These are phyloP conservation scores for Mustela erminea DNA, from an alignment of 2,797 vertebrate species.

Conservation along the genomic window DNA sequence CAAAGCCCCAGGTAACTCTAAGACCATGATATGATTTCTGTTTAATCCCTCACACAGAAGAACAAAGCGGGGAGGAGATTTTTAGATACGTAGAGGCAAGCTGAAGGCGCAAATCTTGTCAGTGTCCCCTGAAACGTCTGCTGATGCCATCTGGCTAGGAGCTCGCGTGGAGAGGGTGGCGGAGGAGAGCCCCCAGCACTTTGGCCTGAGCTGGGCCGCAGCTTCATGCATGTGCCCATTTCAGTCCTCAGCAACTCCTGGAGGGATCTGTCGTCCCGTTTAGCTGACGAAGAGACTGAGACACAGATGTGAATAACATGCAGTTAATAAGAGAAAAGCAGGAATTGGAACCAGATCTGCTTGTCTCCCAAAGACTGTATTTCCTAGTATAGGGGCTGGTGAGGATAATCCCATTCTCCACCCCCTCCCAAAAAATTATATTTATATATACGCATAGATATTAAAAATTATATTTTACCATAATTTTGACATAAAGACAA, in stretches of 20 bases:
- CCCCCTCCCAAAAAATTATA: background rate
- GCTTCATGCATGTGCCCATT: background rate
- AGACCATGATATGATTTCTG: background rate
- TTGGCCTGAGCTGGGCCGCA: background rate
- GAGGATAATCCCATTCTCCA: background rate
- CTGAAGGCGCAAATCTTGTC: background rate
- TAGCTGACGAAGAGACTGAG: background rate
- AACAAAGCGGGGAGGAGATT: background rate
- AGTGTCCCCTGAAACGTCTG: background rate
- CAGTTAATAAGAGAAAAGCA: background rate
- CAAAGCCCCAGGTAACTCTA: slow-evolving; percentile 25
- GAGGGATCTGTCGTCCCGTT: background rate
- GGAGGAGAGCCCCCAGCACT: background rate
- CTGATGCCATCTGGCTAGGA: background rate
- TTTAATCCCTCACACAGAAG: background rate
- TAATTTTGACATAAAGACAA: background rate
- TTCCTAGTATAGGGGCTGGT: background rate
- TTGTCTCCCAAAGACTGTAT: background rate
- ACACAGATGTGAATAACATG: background rate
- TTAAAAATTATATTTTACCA: background rate
- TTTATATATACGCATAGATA: background rate
- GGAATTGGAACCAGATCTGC: background rate
- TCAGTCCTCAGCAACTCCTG: background rate
- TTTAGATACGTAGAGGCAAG: slow-evolving; percentile 11
- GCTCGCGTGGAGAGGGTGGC: background rate